Evolutionary conservation across 53 echinoderm and acorn worm genomes (phyloP), one percentile per base, ranked within the genome.

Genomic region (Holothuria scabra): DNA sequence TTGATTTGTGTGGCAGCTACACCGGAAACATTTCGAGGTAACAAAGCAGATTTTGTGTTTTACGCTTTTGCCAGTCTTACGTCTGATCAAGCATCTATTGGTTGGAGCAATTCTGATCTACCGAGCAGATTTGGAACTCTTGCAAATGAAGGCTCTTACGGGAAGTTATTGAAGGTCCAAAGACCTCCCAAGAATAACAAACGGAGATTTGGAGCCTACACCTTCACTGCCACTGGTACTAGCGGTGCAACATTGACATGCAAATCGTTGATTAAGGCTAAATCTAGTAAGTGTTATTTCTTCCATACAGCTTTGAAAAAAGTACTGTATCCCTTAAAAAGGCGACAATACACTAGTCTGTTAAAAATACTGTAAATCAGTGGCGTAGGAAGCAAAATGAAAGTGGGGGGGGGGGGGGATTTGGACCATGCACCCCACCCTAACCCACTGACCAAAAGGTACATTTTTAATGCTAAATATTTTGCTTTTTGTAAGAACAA

Each of bases 31-130:
- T 5, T 18, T 14, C 52, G 48, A 28, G 1, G 12, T 10, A 24
- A 0, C 13, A 3, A 1, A 3, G 24, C 25, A 1, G 29, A 76
- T 23, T 76, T 76, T 56, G 76, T 26, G 76, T 55, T 76, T 13
- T 76, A 76, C 14, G 76, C 76, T 28, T 76, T 76, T 29, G 56
- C 76, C 55, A 76, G 76, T 16, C n/a, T 76, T 11, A 5, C 30
- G 25, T 22, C 48, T 13, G 76, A 14, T 29, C 41, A 28, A 22
- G 46, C 49, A 4, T 76, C 76, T 12, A 76, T 76, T 76, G 25
- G 6, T 48, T 76, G 76, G 76, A 23, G 24, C 11, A 76, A 76
- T 11, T 46, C 19, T 22, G 26, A 48, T n/a, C 28, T 76, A 22
- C 22, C 22, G n/a, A 14, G 52, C 1, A 0, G 24, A 22, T 76